These are phyloP conservation scores for Drosophila melanica DNA, from an alignment of 1,140 invertebrate species.

Conservation along the genomic window DNA sequence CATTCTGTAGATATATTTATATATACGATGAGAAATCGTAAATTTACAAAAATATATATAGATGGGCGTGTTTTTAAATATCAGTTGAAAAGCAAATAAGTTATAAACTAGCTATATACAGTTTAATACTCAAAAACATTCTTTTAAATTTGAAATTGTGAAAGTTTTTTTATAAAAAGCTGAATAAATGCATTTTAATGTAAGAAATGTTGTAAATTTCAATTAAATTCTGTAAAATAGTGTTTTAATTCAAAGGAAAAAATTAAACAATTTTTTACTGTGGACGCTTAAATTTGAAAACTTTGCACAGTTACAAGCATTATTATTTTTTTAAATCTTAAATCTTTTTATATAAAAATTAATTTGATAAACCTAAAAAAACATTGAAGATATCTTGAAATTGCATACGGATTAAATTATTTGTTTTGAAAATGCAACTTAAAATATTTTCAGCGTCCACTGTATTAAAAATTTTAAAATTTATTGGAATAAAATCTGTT, in stretches of 20 bases:
- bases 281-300: neutral
- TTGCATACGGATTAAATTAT: too few species aligned
- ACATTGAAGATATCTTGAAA: neutral
- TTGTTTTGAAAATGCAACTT: neutral
- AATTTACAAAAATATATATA: slow-evolving; percentile 8
- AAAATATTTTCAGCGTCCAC: neutral
- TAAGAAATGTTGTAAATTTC: too few species aligned
- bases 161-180: too few species aligned
- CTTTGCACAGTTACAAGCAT: neutral
- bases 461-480: neutral
- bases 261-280: neutral
- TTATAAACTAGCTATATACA: slow-evolving; percentile 2
- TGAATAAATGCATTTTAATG: too few species aligned
- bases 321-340: too few species aligned
- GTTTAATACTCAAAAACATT: neutral
- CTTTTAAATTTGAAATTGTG: neutral
- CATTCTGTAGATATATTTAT: slow-evolving; percentile 43
- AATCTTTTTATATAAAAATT: too few species aligned
- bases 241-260: neutral
- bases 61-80: slow-evolving; percentile 8
- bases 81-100: neutral
- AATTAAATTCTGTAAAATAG: neutral
- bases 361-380: too few species aligned
- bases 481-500: neutral
- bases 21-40: slow-evolving; percentile 26